Percentiles rank a stretch among this genome's conserved stretches.
Conservation (phyloP, 1,140 invertebrate species). For the Temnothorax nylanderi region DNA sequence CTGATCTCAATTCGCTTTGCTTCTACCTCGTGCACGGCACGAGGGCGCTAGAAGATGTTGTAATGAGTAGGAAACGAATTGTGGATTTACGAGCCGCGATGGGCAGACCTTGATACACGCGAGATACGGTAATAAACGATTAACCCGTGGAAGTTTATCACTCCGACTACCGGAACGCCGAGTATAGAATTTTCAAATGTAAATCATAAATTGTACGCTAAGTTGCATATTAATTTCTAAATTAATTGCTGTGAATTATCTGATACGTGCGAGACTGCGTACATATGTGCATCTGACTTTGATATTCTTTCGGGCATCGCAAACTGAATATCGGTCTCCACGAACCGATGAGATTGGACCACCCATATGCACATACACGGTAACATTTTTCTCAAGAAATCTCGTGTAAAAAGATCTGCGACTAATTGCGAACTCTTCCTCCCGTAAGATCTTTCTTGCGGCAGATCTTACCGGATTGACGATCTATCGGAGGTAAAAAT, state of each 20-base stretch:
- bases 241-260: neutral
- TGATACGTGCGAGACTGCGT: neutral
- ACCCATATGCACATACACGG: neutral
- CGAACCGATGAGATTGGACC: neutral
- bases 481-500: neutral
- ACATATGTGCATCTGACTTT: neutral
- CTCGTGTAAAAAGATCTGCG: neutral
- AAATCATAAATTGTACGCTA: neutral
- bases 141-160: conserved; percentile 29
- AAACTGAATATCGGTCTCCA: neutral
- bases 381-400: neutral
- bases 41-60: neutral
- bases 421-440: neutral
- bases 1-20: conserved; percentile 39
- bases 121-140: conserved; percentile 50
- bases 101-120: conserved; percentile 23
- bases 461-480: neutral
- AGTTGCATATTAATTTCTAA: neutral
- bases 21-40: neutral
- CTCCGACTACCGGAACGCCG: neutral
- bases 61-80: conserved; percentile 43
- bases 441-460: neutral
- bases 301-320: neutral
- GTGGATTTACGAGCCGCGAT: conserved; percentile 38
- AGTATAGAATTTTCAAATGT: neutral